These are phyloP conservation scores for Pseudochromis fuscus DNA, from an alignment of 2,797 vertebrate species.

Conservation along the genomic window DNA sequence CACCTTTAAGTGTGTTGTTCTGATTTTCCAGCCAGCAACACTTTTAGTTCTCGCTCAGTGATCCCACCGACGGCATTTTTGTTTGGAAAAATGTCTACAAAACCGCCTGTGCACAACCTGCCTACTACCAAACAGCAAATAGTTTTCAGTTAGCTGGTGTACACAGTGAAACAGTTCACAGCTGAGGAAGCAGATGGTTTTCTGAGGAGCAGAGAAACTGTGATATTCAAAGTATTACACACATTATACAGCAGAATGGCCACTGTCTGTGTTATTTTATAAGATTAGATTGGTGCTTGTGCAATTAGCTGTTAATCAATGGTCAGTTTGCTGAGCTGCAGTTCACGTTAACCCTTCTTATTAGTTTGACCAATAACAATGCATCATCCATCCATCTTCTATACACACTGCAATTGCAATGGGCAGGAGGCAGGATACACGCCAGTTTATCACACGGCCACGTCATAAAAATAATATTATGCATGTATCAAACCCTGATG, in stretches of 20 bases:
- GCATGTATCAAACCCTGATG: too few relatives aligned
- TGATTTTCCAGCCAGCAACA: neutral
- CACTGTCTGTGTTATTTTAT: neutral
- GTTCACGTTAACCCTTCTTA: neutral
- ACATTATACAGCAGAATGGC: neutral
- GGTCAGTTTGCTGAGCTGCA: neutral
- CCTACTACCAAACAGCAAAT: too few relatives aligned
- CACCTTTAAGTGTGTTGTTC: neutral
- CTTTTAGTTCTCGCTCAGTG: too few relatives aligned
- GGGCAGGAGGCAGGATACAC: too few relatives aligned
- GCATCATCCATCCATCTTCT: too few relatives aligned
- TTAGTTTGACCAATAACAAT: neutral
- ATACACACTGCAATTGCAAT: too few relatives aligned
- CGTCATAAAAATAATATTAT: too few relatives aligned
- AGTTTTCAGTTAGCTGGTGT: neutral
- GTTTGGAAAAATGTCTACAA: neutral
- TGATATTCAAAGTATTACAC: neutral
- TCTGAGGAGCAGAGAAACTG: neutral
- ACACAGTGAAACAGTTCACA: neutral
- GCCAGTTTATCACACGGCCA: too few relatives aligned
- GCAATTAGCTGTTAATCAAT: neutral
- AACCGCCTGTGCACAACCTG: too few relatives aligned
- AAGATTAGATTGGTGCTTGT: neutral
- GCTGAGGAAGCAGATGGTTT: neutral
- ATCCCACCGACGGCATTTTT: neutral